phyloP scores from a whole-genome alignment of 2,113 vertebrate species.

The Rhynchomys soricoides region DNA sequence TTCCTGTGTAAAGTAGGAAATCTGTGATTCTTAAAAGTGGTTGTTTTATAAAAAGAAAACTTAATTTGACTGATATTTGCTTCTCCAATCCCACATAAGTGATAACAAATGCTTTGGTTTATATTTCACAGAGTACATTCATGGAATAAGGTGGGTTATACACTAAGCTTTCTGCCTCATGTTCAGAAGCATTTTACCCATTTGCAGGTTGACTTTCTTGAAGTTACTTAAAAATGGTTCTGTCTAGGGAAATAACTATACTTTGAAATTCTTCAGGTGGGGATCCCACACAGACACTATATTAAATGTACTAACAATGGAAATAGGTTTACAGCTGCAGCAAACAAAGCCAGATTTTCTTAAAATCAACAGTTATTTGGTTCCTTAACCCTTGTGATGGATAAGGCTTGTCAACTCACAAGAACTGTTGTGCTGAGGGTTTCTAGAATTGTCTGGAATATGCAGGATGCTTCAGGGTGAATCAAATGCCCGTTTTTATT shows the following conservation, averaged over 20 bases:
- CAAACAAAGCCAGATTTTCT: not conserved
- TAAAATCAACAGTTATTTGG: not conserved
- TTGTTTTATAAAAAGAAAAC: not conserved
- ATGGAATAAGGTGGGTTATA: not conserved
- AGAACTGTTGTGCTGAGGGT: not conserved
- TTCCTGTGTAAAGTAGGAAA: not conserved
- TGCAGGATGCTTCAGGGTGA: not conserved
- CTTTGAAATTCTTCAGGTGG: not conserved
- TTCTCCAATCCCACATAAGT: not conserved
- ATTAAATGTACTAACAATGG: not conserved
- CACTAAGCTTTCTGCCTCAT: not conserved
- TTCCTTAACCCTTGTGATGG: not conserved
- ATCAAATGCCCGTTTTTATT: not conserved
- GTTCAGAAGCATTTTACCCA: not conserved
- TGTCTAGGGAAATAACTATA: not conserved
- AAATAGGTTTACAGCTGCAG: not conserved
- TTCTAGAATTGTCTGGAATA: not conserved
- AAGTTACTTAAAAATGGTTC: not conserved
- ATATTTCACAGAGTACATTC: not conserved
- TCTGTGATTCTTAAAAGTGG: not conserved
- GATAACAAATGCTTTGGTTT: not conserved
- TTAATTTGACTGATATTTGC: not conserved
- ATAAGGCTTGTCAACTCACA: not conserved
- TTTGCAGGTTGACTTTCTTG: not conserved
- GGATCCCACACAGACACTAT: not conserved